Conservation (phyloP, 1,140 invertebrate genomes). For the Monochamus saltuarius region DNA sequence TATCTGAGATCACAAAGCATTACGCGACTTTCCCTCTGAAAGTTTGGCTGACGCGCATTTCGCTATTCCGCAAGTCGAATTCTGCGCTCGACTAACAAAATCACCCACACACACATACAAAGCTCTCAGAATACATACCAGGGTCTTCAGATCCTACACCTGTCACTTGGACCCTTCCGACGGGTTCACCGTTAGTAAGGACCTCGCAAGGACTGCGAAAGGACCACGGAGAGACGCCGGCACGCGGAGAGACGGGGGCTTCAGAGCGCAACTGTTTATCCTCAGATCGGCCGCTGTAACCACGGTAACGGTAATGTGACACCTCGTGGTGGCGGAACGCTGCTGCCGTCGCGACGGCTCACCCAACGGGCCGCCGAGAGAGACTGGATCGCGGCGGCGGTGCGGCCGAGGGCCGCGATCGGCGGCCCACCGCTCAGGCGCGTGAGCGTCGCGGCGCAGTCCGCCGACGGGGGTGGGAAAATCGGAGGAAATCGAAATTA, state of each 20-base stretch:
- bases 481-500: conserved; percentile 21
- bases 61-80: too few relatives aligned
- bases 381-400: conserved; percentile 15
- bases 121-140: too few relatives aligned
- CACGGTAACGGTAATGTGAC: conserved; percentile 18
- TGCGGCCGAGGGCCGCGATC: not conserved
- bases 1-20: too few relatives aligned
- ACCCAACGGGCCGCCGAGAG: conserved; percentile 1
- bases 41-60: too few relatives aligned
- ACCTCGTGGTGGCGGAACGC: conserved; percentile 1
- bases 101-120: too few relatives aligned
- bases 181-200: not conserved
- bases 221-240: not conserved
- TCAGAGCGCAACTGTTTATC: conserved; percentile 21
- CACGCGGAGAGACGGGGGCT: not conserved
- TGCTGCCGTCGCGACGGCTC: not conserved
- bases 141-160: too few relatives aligned
- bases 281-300: conserved; percentile 6
- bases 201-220: not conserved
- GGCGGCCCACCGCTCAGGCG: conserved; percentile 5
- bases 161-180: not conserved
- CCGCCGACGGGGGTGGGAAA: conserved; percentile 17
- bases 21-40: too few relatives aligned
- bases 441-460: conserved; percentile 5
- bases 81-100: too few relatives aligned